Evolutionary conservation across 2,113 vertebrate genomes (phyloP).

Genomic region (Genyomyrus donnyi): DNA sequence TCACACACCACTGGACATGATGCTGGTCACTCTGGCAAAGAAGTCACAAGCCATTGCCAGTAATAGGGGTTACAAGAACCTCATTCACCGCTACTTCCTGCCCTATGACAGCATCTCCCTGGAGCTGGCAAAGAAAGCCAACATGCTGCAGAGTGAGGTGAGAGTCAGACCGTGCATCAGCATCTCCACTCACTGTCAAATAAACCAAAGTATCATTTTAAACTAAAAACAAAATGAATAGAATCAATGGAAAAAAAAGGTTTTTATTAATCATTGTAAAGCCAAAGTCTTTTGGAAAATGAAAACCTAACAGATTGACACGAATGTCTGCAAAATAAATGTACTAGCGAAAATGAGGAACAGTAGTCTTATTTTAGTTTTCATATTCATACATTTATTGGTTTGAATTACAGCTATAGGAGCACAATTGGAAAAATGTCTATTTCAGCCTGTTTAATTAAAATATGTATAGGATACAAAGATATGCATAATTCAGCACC

Average conservation of each 20-base stretch:
- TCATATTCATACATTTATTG: background rate
- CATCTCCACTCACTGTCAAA: background rate
- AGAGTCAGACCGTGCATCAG: conserved; percentile 34
- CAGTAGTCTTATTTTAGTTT: background rate
- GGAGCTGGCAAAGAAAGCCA: conserved; percentile 74
- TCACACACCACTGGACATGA: conserved; percentile 78
- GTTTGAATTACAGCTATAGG: background rate
- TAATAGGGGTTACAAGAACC: conserved; percentile 66
- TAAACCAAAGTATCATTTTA: background rate
- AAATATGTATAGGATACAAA: background rate
- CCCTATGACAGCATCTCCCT: conserved; percentile 68
- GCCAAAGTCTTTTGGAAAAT: background rate
- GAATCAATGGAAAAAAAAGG: background rate
- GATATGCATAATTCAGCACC: background rate
- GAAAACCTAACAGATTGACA: background rate
- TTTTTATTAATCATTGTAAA: background rate
- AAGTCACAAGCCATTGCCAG: conserved; percentile 76
- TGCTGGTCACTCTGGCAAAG: conserved; percentile 75
- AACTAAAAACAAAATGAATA: background rate
- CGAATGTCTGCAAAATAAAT: background rate
- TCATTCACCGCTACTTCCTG: conserved; percentile 61
- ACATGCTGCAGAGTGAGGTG: conserved; percentile 76
- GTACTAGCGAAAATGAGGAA: background rate
- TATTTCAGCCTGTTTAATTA: background rate
- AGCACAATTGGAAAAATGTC: background rate